phyloP scores from a whole-genome alignment of 1,140 invertebrate genomes.

The honey bee (Apis mellifera) region Amel_HAv3.1 CM009938.2:5218501-5219000 shows the following conservation, averaged over 20 bases:
- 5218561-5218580: slow-evolving; percentile 39
- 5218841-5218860: no score
- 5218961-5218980: no score
- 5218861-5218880: no score
- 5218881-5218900: no score
- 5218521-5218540: slow-evolving; percentile 39
- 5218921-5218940: no score
- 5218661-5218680: slow-evolving; percentile 47
- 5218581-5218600: slow-evolving; percentile 56
- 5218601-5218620: slow-evolving; percentile 48
- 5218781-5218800: background rate
- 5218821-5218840: no score
- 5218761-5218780: slow-evolving; percentile 79
- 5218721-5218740: slow-evolving; percentile 84
- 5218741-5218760: slow-evolving; percentile 87
- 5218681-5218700: slow-evolving; percentile 75
- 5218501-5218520: slow-evolving; percentile 28
- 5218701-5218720: slow-evolving; percentile 85
- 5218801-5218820: no score
- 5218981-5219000: no score
- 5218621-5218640: slow-evolving; percentile 39
- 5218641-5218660: slow-evolving; percentile 46
- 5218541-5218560: slow-evolving; percentile 42
- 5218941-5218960: no score
- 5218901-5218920: no score